Conservation (phyloP, 2,113 vertebrate genomes). For the Oxygymnocypris stewartii region DNA sequence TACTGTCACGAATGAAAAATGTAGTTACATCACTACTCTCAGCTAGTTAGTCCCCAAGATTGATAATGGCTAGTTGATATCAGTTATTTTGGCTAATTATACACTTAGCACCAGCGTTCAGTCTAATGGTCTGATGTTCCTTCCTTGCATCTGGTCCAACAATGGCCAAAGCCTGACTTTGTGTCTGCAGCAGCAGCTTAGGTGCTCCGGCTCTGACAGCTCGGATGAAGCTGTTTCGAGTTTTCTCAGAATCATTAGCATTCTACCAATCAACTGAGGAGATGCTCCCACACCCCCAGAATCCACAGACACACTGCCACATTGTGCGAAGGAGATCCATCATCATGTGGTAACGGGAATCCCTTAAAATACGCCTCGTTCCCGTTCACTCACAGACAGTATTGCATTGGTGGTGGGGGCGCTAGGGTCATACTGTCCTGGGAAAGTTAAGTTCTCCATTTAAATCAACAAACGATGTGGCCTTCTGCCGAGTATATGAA, state of each 20-base stretch:
- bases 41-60: neutral
- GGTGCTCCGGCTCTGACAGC: neutral
- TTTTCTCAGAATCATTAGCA: constrained; percentile 37
- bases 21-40: neutral
- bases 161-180: constrained; percentile 22
- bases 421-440: constrained; percentile 63
- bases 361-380: constrained; percentile 57
- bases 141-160: constrained; percentile 30
- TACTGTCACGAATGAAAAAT: neutral
- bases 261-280: constrained; percentile 28
- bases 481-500: constrained; percentile 64
- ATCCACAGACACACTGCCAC: constrained; percentile 50
- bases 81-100: neutral
- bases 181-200: constrained; percentile 7
- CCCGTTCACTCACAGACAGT: constrained; percentile 59
- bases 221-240: constrained; percentile 25
- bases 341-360: constrained; percentile 55
- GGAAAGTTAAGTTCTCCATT: constrained; percentile 66
- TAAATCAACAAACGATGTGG: constrained; percentile 64
- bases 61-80: neutral
- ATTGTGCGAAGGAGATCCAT: constrained; percentile 58
- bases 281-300: constrained; percentile 30
- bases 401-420: constrained; percentile 47
- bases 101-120: neutral
- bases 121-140: constrained; percentile 2